A percentile compares a stretch with the other conserved stretches of the same genome.
phyloP scores from a whole-genome alignment of 2,113 vertebrate species.

The Piliocolobus tephrosceles region DNA sequence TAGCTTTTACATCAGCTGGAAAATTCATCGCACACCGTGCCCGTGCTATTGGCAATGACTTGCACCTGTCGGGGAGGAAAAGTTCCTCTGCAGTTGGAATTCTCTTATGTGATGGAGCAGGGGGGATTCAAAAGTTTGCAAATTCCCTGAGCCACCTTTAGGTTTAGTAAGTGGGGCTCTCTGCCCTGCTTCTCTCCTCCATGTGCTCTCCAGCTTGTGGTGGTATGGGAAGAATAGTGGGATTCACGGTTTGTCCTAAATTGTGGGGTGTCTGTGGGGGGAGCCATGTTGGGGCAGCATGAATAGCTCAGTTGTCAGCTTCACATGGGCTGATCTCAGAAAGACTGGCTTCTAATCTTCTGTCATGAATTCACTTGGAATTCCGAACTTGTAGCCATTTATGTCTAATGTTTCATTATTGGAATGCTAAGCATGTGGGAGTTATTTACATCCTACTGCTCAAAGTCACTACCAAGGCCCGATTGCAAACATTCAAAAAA shows the following conservation, averaged over 20 bases:
- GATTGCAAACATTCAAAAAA: too few relatives aligned
- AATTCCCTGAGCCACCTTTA: not conserved
- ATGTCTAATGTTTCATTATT: too few relatives aligned
- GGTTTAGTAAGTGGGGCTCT: fast-evolving
- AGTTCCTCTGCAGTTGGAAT: too few relatives aligned
- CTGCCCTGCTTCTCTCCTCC: fast-evolving
- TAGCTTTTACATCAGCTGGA: not conserved
- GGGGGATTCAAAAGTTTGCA: not conserved
- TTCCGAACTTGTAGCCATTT: too few relatives aligned
- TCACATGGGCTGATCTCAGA: not conserved
- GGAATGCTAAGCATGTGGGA: too few relatives aligned
- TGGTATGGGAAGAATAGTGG: not conserved
- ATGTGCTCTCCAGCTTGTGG: not conserved
- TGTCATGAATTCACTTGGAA: too few relatives aligned
- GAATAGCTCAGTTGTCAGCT: not conserved
- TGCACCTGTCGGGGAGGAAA: not conserved
- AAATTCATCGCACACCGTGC: fast-evolving
- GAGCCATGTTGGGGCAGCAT: not conserved
- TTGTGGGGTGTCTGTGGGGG: not conserved
- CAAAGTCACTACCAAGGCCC: too few relatives aligned
- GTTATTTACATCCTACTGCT: too few relatives aligned
- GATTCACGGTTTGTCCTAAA: not conserved
- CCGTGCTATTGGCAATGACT: fast-evolving
- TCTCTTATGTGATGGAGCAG: too few relatives aligned
- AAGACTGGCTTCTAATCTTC: too few relatives aligned